phyloP scores from a whole-genome alignment of 2,113 vertebrate genomes.

The Saguinus imperator region DNA sequence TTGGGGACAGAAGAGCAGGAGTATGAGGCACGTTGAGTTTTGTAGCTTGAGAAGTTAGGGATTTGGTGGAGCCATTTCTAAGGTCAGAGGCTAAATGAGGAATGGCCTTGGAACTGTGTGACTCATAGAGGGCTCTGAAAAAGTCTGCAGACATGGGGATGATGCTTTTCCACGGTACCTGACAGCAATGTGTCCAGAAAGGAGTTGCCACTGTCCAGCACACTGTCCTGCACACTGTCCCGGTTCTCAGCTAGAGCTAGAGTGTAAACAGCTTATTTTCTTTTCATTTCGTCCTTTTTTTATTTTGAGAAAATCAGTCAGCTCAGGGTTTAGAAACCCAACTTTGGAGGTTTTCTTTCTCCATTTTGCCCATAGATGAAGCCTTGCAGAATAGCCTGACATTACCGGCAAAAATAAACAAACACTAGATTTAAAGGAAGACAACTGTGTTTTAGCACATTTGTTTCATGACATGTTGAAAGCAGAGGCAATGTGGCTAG shows the following conservation, averaged over 20 bases:
- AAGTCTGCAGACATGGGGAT: too few species aligned
- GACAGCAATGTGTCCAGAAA: neutral
- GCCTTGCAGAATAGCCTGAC: neutral
- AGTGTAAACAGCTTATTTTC: neutral
- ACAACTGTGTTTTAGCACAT: neutral
- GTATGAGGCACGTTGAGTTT: neutral
- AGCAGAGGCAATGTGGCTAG: neutral
- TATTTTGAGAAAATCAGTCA: neutral
- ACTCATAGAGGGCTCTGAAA: neutral
- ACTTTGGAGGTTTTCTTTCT: neutral
- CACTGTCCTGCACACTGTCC: neutral
- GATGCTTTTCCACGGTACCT: rapidly evolving
- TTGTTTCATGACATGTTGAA: neutral
- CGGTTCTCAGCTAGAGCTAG: neutral
- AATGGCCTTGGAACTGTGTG: neutral
- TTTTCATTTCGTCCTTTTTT: neutral
- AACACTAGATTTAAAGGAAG: neutral
- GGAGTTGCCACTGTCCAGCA: neutral
- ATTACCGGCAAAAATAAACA: neutral
- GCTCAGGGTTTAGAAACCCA: neutral
- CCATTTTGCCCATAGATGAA: neutral
- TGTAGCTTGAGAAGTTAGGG: neutral
- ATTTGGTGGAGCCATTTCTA: neutral
- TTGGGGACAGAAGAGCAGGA: neutral
- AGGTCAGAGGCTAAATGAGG: neutral